phyloP scores from a whole-genome alignment of 2,888 invertebrate genomes.

The Euplexia lucipara region DNA sequence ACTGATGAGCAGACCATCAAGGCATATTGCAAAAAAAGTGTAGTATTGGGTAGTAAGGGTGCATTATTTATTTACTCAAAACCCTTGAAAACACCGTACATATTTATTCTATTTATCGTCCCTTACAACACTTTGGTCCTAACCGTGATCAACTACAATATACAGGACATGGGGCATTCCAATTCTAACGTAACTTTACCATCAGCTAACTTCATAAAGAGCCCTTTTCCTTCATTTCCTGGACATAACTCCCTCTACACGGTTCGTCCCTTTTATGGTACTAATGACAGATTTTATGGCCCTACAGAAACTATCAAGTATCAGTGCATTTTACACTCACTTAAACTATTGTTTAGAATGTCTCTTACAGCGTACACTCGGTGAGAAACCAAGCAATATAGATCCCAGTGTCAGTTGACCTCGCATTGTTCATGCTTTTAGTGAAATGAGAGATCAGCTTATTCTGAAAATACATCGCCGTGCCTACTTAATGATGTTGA shows the following conservation, averaged over 20 bases:
- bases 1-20: no score
- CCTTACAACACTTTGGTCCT: neutral
- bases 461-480: neutral
- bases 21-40: no score
- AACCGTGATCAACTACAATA: neutral
- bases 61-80: neutral
- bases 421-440: neutral
- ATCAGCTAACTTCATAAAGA: slow-evolving; percentile 37
- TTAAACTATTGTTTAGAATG: slow-evolving; percentile 73
- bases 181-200: slow-evolving; percentile 17
- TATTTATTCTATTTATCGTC: neutral
- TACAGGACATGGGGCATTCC: neutral
- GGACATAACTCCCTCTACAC: slow-evolving; percentile 60
- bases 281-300: slow-evolving; percentile 73
- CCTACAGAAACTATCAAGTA: slow-evolving; percentile 61
- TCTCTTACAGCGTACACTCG: slow-evolving; percentile 52
- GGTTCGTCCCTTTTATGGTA: slow-evolving; percentile 64
- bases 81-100: neutral
- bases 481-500: slow-evolving; percentile 67
- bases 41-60: neutral
- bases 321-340: slow-evolving; percentile 72
- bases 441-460: neutral
- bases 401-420: neutral
- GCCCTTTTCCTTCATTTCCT: slow-evolving; percentile 50
- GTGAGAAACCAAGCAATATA: neutral